Percentiles rank a stretch among this genome's conserved stretches.
Conservation (phyloP, 1,140 invertebrate genomes). For the Drosophila murphyi region DNA sequence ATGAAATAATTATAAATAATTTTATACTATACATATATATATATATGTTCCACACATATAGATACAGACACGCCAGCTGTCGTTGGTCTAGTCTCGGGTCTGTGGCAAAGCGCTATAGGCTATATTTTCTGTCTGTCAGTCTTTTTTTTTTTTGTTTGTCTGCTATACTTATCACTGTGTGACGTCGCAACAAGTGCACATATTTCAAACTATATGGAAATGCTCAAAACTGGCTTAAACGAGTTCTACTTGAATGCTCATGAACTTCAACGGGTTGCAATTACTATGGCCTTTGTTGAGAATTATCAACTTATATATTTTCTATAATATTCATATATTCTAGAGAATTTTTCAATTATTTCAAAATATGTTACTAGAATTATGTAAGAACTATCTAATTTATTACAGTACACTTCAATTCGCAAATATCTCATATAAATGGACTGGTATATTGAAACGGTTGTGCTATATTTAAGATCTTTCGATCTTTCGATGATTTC, state of each 20-base stretch:
- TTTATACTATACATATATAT: constrained; percentile 25
- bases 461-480: constrained; percentile 59
- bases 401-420: neutral
- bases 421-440: constrained; percentile 1
- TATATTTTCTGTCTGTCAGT: neutral
- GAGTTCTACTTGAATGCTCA: constrained; percentile 17
- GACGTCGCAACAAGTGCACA: constrained; percentile 35
- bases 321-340: neutral
- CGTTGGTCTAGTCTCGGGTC: constrained; percentile 17
- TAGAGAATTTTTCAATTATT: constrained; percentile 1
- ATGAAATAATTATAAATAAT: constrained; percentile 36
- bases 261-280: neutral
- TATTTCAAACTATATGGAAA: constrained; percentile 33
- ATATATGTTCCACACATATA: neutral
- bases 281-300: constrained; percentile 11
- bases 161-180: constrained; percentile 20
- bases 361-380: constrained; percentile 1
- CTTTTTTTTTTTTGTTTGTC: neutral
- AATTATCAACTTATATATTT: neutral
- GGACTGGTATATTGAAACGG: constrained; percentile 44
- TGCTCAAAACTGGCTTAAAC: constrained; percentile 41
- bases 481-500: constrained; percentile 56
- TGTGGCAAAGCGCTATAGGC: constrained; percentile 2
- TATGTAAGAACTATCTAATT: neutral
- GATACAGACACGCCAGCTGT: constrained; percentile 30